Evolutionary conservation across 1,140 invertebrate genomes (phyloP).

Genomic region (Pseudomyrmex cubaensis): DNA sequence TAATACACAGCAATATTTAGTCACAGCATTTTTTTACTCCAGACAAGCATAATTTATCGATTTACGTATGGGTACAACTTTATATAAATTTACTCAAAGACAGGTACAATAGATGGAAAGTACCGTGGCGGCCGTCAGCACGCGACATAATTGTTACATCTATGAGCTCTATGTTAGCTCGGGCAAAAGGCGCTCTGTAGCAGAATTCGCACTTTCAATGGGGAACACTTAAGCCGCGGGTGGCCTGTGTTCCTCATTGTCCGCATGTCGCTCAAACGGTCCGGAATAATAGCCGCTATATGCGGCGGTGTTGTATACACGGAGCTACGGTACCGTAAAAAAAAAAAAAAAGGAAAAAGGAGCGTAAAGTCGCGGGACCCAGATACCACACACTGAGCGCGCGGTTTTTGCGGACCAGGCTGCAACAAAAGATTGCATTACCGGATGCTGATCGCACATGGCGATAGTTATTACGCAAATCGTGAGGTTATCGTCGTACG

Average conservation of each 20-base stretch:
- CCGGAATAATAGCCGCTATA: constrained; percentile 69
- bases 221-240: constrained; percentile 68
- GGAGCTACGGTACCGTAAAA: constrained; percentile 46
- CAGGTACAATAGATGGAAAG: constrained; percentile 23
- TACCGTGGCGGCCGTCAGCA: neutral
- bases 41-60: constrained; percentile 24
- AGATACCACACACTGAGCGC: constrained; percentile 71
- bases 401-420: constrained; percentile 30
- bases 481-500: constrained; percentile 54
- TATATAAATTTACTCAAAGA: constrained; percentile 18
- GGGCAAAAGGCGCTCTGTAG: constrained; percentile 25
- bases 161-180: constrained; percentile 52
- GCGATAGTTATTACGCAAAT: constrained; percentile 66
- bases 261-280: constrained; percentile 70
- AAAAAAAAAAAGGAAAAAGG: constrained; percentile 43
- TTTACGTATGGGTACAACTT: neutral
- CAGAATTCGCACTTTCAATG: constrained; percentile 69
- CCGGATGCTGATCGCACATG: constrained; percentile 68
- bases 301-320: constrained; percentile 60
- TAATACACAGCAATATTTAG: constrained; percentile 32
- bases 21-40: neutral
- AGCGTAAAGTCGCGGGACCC: constrained; percentile 64
- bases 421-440: constrained; percentile 70
- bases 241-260: constrained; percentile 72
- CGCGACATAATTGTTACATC: constrained; percentile 60